A percentile compares a stretch with the other conserved stretches of the same genome.
These are phyloP conservation scores for Rhamnusium bicolor DNA, from an alignment of 2,888 invertebrate species.

Conservation along the genomic window DNA sequence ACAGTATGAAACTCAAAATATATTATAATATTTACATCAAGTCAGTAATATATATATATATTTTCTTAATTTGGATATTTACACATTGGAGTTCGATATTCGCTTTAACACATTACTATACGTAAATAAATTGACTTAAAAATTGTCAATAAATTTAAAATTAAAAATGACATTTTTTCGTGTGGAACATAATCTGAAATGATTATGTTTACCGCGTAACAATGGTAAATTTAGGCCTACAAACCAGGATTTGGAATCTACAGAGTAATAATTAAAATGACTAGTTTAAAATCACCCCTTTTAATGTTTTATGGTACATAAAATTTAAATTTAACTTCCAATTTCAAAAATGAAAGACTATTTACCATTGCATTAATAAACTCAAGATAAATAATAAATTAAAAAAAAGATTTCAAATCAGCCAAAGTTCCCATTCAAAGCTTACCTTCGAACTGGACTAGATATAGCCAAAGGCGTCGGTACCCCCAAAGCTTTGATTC, in stretches of 20 bases:
- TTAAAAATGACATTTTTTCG: not conserved
- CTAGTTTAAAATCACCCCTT: not conserved
- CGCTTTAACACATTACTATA: not conserved
- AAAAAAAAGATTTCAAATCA: constrained; percentile 8
- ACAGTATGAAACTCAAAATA: too few species aligned
- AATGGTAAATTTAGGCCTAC: not conserved
- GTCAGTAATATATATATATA: too few species aligned
- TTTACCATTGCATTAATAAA: constrained; percentile 33
- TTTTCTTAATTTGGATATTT: not conserved
- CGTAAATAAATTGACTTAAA: not conserved
- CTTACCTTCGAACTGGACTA: constrained; percentile 90
- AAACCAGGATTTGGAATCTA: not conserved
- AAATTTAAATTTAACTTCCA: constrained; percentile 5
- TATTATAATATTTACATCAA: too few species aligned
- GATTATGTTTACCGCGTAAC: not conserved
- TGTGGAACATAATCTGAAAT: not conserved
- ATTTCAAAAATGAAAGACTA: constrained; percentile 17
- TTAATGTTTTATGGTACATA: not conserved
- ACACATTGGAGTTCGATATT: not conserved
- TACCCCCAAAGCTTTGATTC: constrained; percentile 91
- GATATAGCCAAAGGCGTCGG: constrained; percentile 91
- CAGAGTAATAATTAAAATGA: not conserved
- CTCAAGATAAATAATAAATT: constrained; percentile 16
- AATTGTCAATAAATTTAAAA: not conserved
- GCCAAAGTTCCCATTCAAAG: not conserved